Evolutionary conservation across 2,113 vertebrate genomes (phyloP).

Genomic region (Ceyx margarethae): DNA sequence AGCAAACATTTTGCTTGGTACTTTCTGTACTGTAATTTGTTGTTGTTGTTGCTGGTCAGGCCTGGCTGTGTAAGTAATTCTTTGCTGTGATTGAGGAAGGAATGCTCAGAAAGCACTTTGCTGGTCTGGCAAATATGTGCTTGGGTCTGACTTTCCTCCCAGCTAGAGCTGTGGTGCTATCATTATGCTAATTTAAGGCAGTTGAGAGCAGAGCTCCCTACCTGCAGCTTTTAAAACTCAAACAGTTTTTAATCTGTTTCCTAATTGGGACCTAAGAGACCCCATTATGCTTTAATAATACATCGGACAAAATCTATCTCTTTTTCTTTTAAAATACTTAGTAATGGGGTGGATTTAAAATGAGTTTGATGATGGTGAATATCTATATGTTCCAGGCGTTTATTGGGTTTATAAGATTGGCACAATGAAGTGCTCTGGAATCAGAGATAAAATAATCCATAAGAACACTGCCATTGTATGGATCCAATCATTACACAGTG

Average conservation of each 20-base stretch:
- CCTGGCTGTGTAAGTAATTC: background rate
- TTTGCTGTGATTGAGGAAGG: background rate
- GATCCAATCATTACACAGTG: background rate
- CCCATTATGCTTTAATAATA: constrained; percentile 72
- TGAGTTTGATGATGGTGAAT: constrained; percentile 33
- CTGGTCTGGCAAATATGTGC: background rate
- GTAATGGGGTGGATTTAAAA: constrained; percentile 68
- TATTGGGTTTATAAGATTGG: constrained; percentile 5
- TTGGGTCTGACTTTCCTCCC: background rate
- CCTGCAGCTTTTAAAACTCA: constrained; percentile 59
- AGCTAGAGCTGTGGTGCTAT: constrained; percentile 34
- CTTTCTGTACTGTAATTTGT: background rate
- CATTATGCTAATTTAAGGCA: constrained; percentile 53
- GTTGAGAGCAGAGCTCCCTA: constrained; percentile 48
- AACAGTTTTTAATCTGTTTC: constrained; percentile 65
- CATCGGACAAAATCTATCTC: constrained; percentile 68
- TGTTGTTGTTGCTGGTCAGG: background rate
- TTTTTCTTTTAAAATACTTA: constrained; percentile 68
- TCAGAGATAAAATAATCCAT: constrained; percentile 29
- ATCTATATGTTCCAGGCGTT: constrained; percentile 14
- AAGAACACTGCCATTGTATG: background rate
- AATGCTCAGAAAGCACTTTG: background rate
- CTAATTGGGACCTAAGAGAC: constrained; percentile 74
- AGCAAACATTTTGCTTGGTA: background rate
- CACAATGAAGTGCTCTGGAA: background rate